These are phyloP conservation scores for Neodon shergylaensis DNA, from an alignment of 2,113 vertebrate species.

Conservation along the genomic window DNA sequence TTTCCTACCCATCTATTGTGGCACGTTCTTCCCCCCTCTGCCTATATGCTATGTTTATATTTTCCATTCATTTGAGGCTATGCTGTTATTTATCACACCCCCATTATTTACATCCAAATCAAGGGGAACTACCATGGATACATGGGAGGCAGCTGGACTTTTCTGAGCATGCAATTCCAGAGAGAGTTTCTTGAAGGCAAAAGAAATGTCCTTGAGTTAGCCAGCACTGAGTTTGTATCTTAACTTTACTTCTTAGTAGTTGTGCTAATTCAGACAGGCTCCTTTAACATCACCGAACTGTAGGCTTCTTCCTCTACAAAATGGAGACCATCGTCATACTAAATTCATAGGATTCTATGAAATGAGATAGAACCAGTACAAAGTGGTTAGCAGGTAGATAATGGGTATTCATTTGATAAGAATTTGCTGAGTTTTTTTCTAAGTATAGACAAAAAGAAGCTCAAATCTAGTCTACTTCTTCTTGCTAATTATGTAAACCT, in stretches of 20 bases:
- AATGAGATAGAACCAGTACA: neutral
- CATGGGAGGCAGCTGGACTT: neutral
- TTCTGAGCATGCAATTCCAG: neutral
- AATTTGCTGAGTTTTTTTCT: conserved; percentile 20
- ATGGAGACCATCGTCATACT: neutral
- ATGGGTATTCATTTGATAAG: neutral
- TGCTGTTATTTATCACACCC: neutral
- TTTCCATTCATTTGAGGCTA: conserved; percentile 17
- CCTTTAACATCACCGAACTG: conserved; percentile 28
- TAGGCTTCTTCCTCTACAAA: conserved; percentile 1
- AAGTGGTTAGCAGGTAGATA: neutral
- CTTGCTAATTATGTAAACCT: neutral
- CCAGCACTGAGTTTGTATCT: neutral
- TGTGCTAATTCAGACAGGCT: neutral
- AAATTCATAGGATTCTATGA: neutral
- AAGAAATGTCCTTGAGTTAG: neutral
- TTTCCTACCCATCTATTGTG: neutral
- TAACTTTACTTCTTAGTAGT: neutral
- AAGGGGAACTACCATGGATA: neutral
- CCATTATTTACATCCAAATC: conserved; percentile 39
- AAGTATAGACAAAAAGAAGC: neutral
- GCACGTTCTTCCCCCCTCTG: neutral
- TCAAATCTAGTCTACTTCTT: neutral
- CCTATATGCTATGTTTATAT: neutral
- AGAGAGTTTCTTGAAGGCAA: neutral